Evolutionary conservation across 2,797 vertebrate species (phyloP).

Genomic region (Girardinus metallicus): DNA sequence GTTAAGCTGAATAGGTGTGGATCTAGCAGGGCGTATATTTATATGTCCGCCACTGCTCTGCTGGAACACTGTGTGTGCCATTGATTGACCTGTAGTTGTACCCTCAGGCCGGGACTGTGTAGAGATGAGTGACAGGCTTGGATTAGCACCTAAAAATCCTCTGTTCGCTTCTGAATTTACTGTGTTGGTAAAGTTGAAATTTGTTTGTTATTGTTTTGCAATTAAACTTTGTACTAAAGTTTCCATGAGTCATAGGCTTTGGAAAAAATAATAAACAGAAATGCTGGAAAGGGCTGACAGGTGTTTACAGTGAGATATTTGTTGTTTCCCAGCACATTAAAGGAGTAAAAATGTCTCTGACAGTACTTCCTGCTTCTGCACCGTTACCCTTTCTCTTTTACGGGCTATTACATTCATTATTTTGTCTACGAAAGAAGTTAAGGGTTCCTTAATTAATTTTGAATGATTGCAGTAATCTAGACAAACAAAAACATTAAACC

Average conservation of each 20-base stretch:
- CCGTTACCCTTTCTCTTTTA: background rate
- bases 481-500: background rate
- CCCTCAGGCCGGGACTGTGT: slow-evolving; percentile 41
- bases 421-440: slow-evolving; percentile 6
- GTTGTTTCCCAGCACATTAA: slow-evolving; percentile 2
- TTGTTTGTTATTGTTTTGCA: background rate
- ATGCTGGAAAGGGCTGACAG: slow-evolving; percentile 15
- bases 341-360: slow-evolving; percentile 12
- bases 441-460: slow-evolving; percentile 14
- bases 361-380: slow-evolving; percentile 6
- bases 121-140: slow-evolving; percentile 66
- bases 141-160: slow-evolving; percentile 58
- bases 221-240: slow-evolving; percentile 10
- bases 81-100: slow-evolving; percentile 61
- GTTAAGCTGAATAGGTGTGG: slow-evolving; percentile 1
- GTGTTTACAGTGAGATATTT: slow-evolving; percentile 12
- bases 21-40: slow-evolving; percentile 1
- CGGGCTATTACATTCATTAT: background rate
- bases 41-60: slow-evolving; percentile 15
- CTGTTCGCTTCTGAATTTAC: slow-evolving; percentile 43
- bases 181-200: slow-evolving; percentile 24
- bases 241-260: slow-evolving; percentile 20
- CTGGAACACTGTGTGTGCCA: slow-evolving; percentile 37
- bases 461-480: background rate
- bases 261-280: slow-evolving; percentile 19